These are phyloP conservation scores for Stegana nigrithorax DNA, from an alignment of 2,888 invertebrate genomes.

Conservation along the genomic window DNA sequence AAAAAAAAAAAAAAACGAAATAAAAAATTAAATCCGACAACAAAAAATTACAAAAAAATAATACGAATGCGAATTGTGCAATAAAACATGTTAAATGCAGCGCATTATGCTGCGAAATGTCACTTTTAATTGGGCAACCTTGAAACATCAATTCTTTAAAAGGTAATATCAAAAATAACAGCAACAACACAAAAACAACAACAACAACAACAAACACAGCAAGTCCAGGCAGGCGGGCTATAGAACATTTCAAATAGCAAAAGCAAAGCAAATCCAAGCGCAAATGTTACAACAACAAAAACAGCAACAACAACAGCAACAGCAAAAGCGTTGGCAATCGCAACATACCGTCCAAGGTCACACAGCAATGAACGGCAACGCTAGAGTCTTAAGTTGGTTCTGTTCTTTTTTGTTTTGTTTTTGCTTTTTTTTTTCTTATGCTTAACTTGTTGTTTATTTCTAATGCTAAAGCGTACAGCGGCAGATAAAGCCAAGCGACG, in stretches of 20 bases:
- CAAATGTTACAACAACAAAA: constrained; percentile 45
- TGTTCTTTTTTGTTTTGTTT: background rate
- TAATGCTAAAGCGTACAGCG: no score
- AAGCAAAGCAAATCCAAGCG: no score
- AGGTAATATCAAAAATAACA: constrained; percentile 37
- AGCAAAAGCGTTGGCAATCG: no score
- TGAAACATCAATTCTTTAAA: constrained; percentile 57
- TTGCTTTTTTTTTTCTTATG: background rate
- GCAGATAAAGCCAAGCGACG: background rate
- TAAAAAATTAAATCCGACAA: constrained; percentile 17
- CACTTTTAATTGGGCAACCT: constrained; percentile 65
- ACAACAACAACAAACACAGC: constrained; percentile 12
- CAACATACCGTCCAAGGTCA: background rate
- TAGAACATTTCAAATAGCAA: no score
- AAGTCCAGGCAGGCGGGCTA: no score
- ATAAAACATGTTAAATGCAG: constrained; percentile 58
- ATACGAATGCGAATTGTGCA: constrained; percentile 38
- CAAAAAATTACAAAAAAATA: constrained; percentile 29
- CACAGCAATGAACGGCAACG: constrained; percentile 15
- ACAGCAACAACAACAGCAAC: no score
- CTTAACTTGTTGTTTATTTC: background rate
- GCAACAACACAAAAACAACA: constrained; percentile 18
- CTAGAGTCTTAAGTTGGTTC: no score
- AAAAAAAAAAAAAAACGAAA: background rate
- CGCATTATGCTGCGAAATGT: constrained; percentile 62